Percentiles rank a stretch among this genome's conserved stretches.
These are phyloP conservation scores for Drosophila busckii DNA, from an alignment of 1,140 invertebrate genomes.

Conservation along the genomic window DNA sequence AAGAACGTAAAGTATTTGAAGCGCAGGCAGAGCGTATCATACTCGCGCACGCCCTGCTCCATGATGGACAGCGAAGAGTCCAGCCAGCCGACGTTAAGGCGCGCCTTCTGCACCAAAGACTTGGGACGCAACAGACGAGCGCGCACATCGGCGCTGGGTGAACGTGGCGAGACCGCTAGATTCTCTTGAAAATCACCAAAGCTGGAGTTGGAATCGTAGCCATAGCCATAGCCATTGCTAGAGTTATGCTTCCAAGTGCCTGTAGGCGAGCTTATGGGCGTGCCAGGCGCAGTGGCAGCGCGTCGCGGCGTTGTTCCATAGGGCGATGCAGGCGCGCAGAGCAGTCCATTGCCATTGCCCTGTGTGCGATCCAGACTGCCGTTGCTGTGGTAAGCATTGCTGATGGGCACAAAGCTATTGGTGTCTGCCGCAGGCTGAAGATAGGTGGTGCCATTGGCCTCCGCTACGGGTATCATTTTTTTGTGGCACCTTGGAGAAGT, in stretches of 20 bases:
- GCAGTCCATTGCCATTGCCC: conserved; percentile 80
- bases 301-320: conserved; percentile 81
- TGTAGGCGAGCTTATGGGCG: conserved; percentile 85
- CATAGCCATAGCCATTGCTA: conserved; percentile 64
- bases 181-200: conserved; percentile 87
- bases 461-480: conserved; percentile 81
- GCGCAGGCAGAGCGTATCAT: conserved; percentile 90
- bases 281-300: conserved; percentile 82
- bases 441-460: conserved; percentile 65
- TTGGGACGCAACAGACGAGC: conserved; percentile 91
- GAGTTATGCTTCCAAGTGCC: conserved; percentile 72
- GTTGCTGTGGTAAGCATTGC: conserved; percentile 83
- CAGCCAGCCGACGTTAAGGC: conserved; percentile 98
- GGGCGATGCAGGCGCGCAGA: conserved; percentile 55
- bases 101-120: conserved; percentile 93
- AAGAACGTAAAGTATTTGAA: conserved; percentile 97
- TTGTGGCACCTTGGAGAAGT: conserved; percentile 87
- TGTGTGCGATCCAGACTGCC: conserved; percentile 84
- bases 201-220: conserved; percentile 77
- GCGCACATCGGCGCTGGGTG: conserved; percentile 87
- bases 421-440: conserved; percentile 86
- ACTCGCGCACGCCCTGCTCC: conserved; percentile 98
- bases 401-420: conserved; percentile 90
- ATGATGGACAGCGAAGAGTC: conserved; percentile 98
- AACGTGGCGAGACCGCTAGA: conserved; percentile 88